Conservation (phyloP, 2,888 invertebrate genomes). For the Drosophila pseudotakahashii region DNA sequence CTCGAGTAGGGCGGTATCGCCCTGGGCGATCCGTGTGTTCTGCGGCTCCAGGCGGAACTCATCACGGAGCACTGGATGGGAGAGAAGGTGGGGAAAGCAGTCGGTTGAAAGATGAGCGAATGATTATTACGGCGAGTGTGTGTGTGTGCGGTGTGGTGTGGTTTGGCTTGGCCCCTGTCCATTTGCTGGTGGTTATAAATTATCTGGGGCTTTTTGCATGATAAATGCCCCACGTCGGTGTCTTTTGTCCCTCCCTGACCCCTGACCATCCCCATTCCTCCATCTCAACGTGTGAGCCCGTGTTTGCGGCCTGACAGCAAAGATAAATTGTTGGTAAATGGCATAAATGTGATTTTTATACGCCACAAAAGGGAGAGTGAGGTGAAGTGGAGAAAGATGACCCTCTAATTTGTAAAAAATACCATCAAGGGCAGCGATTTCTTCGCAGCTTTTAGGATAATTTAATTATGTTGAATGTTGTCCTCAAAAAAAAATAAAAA, state of each 20-base stretch:
- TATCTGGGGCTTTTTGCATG: slow-evolving; percentile 75
- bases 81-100: slow-evolving; percentile 24
- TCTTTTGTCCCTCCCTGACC: slow-evolving; percentile 48
- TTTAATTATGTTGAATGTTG: slow-evolving; percentile 47
- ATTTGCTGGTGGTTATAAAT: slow-evolving; percentile 75
- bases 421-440: slow-evolving; percentile 18
- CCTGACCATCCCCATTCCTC: slow-evolving; percentile 1
- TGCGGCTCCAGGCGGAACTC: slow-evolving; percentile 95
- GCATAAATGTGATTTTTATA: slow-evolving; percentile 80
- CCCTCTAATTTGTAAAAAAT: slow-evolving; percentile 52
- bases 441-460: slow-evolving; percentile 48
- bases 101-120: slow-evolving; percentile 46
- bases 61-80: slow-evolving; percentile 90
- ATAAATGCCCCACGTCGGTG: slow-evolving; percentile 58
- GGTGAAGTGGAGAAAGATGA: slow-evolving; percentile 6
- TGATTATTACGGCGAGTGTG: slow-evolving; percentile 39
- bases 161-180: slow-evolving; percentile 63
- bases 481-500: neutral
- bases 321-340: slow-evolving; percentile 78
- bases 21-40: slow-evolving; percentile 92
- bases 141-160: slow-evolving; percentile 4
- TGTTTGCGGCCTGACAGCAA: slow-evolving; percentile 75
- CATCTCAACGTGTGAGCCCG: slow-evolving; percentile 15
- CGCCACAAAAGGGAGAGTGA: slow-evolving; percentile 17
- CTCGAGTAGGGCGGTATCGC: slow-evolving; percentile 93